Evolutionary conservation across 2,888 invertebrate genomes (phyloP).

Genomic region (Tiliacea citrago): DNA sequence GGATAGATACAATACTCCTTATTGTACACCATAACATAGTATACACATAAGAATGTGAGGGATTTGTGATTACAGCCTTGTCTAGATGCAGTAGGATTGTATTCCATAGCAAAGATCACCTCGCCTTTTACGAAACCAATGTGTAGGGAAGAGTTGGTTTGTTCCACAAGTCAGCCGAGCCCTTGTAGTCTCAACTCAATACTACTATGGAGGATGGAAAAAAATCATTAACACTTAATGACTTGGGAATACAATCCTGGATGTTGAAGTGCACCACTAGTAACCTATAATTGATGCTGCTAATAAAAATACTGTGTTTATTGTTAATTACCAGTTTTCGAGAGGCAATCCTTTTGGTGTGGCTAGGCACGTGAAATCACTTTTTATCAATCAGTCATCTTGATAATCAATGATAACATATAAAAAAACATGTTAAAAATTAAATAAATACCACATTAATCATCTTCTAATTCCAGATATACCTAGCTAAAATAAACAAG

Average conservation of each 20-base stretch:
- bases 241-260: too few relatives aligned
- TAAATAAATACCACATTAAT: constrained; percentile 2
- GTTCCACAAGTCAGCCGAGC: neutral
- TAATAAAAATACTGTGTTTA: neutral
- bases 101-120: neutral
- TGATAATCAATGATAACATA: neutral
- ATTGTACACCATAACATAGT: too few relatives aligned
- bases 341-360: neutral
- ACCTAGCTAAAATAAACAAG: constrained; percentile 95
- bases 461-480: constrained; percentile 88
- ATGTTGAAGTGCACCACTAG: too few relatives aligned
- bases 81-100: neutral
- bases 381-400: neutral
- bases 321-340: neutral
- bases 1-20: neutral
- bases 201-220: neutral
- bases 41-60: neutral
- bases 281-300: neutral
- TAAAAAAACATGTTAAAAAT: neutral
- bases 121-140: neutral
- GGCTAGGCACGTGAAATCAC: neutral
- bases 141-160: too few relatives aligned
- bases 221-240: too few relatives aligned
- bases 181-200: neutral
- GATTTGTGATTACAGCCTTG: neutral